Conservation (phyloP, 2,113 vertebrate genomes). For the Otolemur garnettii region DNA sequence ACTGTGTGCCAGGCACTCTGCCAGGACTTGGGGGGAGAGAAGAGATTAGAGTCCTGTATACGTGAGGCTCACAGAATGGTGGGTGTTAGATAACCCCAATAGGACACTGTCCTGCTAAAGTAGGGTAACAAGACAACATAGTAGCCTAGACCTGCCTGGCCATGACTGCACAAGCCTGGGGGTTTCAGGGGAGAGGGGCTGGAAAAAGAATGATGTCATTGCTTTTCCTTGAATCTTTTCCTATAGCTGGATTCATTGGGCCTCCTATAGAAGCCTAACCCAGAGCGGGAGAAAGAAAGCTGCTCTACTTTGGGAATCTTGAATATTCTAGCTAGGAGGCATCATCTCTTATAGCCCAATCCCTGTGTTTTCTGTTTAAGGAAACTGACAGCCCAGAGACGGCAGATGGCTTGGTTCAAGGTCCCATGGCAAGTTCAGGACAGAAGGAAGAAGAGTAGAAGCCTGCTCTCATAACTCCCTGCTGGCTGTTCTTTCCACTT, state of each 20-base stretch:
- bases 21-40: background rate
- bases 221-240: background rate
- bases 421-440: background rate
- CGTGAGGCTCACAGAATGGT: background rate
- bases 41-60: background rate
- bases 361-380: background rate
- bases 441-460: background rate
- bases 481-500: background rate
- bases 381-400: background rate
- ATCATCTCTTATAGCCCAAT: background rate
- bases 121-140: accelerated
- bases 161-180: background rate
- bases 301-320: background rate
- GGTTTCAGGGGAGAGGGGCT: background rate
- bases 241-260: background rate
- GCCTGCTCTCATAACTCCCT: background rate
- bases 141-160: background rate
- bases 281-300: background rate
- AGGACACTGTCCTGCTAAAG: background rate
- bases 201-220: background rate
- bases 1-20: background rate
- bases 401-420: background rate
- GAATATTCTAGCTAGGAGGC: background rate
- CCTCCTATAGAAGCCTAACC: background rate
- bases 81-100: background rate